These are phyloP conservation scores for Tuta absoluta DNA, from an alignment of 2,888 invertebrate genomes.

Conservation along the genomic window DNA sequence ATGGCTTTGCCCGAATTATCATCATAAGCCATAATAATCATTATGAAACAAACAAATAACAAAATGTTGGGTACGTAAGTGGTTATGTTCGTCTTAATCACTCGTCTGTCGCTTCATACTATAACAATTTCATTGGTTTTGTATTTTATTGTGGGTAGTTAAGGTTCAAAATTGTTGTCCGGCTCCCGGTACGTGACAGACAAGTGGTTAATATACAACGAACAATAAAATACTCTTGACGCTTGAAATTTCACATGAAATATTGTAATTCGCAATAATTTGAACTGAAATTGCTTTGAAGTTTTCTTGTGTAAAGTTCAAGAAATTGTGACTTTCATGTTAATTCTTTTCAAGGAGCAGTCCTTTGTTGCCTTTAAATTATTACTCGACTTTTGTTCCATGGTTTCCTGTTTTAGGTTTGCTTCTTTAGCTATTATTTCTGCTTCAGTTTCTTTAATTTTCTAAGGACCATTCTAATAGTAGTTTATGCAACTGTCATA, in stretches of 20 bases:
- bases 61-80: too few relatives aligned
- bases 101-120: too few relatives aligned
- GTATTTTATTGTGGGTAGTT: too few relatives aligned
- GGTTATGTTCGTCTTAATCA: too few relatives aligned
- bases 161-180: too few relatives aligned
- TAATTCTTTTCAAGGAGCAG: slow-evolving; percentile 11
- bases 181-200: too few relatives aligned
- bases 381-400: slow-evolving; percentile 4
- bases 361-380: slow-evolving; percentile 7
- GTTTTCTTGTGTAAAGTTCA: slow-evolving; percentile 1
- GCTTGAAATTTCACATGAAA: not conserved
- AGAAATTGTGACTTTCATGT: slow-evolving; percentile 9
- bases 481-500: too few relatives aligned
- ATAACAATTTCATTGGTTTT: too few relatives aligned
- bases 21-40: too few relatives aligned
- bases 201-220: not conserved
- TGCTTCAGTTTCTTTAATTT: not conserved
- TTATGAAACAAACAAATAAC: too few relatives aligned
- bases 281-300: slow-evolving; percentile 9
- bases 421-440: not conserved
- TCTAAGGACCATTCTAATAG: too few relatives aligned
- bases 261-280: slow-evolving; percentile 9
- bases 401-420: slow-evolving; percentile 2
- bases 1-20: too few relatives aligned
- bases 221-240: not conserved